phyloP scores from a whole-genome alignment of 1,140 invertebrate genomes.

The Pantala flavescens region DNA sequence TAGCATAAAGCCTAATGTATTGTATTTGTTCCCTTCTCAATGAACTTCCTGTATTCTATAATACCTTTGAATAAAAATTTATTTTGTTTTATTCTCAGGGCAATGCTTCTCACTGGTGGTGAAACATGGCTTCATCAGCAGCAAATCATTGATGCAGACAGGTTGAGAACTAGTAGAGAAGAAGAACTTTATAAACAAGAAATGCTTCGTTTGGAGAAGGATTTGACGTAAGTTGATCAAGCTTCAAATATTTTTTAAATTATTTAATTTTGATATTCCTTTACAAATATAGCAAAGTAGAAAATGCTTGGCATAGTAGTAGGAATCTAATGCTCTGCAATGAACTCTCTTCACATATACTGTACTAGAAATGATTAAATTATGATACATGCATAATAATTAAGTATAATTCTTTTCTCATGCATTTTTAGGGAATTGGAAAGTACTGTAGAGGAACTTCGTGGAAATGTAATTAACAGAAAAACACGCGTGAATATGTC shows the following conservation, averaged over 20 bases:
- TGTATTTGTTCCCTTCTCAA: no score
- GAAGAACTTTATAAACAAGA: slow-evolving; percentile 86
- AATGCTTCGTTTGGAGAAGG: slow-evolving; percentile 80
- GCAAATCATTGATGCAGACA: slow-evolving; percentile 41
- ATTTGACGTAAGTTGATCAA: slow-evolving; percentile 60
- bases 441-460: slow-evolving; percentile 83
- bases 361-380: no score
- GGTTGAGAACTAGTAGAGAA: slow-evolving; percentile 55
- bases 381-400: no score
- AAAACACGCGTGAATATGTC: slow-evolving; percentile 91
- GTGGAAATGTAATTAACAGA: slow-evolving; percentile 88
- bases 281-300: no score
- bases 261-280: no score
- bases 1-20: no score
- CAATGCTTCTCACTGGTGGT: slow-evolving; percentile 46
- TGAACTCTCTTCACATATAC: no score
- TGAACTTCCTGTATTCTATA: no score
- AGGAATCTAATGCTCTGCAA: no score
- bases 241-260: neutral
- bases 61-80: no score
- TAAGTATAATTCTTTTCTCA: no score
- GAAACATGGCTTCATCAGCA: slow-evolving; percentile 43
- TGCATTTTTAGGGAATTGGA: slow-evolving; percentile 79
- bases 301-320: no score
- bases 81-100: slow-evolving; percentile 23